A percentile compares a stretch with the other conserved stretches of the same genome.
These are phyloP conservation scores for Masticophis lateralis DNA, from an alignment of 2,797 vertebrate genomes.

Conservation along the genomic window DNA sequence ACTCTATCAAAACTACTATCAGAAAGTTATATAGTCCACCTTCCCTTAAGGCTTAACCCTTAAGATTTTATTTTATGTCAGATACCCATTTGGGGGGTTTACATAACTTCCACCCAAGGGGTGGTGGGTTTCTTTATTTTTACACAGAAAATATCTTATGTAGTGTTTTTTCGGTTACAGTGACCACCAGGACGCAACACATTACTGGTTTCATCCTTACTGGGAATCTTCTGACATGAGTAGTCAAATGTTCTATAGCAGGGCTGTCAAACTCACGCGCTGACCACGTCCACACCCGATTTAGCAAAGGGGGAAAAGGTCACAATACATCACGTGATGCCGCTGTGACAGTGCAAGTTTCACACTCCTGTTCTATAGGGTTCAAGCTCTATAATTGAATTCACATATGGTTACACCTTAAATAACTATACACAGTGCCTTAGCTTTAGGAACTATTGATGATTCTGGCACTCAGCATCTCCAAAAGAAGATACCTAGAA, in stretches of 20 bases:
- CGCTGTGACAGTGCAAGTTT: no score
- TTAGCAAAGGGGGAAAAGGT: no score
- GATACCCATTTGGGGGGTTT: not conserved
- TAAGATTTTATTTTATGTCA: not conserved
- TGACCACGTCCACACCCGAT: no score
- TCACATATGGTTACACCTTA: not conserved
- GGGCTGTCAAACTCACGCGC: no score
- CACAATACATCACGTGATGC: no score
- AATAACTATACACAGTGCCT: not conserved
- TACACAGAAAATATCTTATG: not conserved
- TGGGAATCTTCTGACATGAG: not conserved
- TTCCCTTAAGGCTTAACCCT: not conserved
- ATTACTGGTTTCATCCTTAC: not conserved
- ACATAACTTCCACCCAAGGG: not conserved
- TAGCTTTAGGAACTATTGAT: not conserved
- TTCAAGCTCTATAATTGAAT: not conserved
- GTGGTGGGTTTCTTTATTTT: not conserved
- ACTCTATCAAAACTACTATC: slow-evolving; percentile 42
- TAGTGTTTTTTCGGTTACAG: not conserved
- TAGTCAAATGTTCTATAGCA: not conserved
- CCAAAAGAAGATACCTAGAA: not conserved
- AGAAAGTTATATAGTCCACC: not conserved
- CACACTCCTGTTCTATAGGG: not conserved
- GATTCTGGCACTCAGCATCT: not conserved
- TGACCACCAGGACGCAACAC: not conserved